phyloP scores from a whole-genome alignment of 2,113 vertebrate genomes.

The Nannobrachium achirus region DNA sequence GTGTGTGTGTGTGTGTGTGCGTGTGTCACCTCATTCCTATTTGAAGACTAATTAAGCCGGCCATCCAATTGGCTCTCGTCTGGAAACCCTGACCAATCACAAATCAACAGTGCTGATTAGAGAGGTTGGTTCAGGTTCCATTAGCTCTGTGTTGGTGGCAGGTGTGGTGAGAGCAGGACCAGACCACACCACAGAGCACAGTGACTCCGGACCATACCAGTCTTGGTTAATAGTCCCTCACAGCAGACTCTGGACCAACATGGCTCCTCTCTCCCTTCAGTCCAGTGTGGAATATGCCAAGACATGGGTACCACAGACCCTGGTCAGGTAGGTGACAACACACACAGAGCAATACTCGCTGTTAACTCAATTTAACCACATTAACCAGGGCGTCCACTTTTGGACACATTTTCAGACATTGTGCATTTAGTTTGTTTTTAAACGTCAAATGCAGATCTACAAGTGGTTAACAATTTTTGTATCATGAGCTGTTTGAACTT shows the following conservation, averaged over 20 bases:
- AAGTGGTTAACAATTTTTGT: not conserved
- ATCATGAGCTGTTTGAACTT: no score
- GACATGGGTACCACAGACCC: constrained; percentile 30
- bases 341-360: no score
- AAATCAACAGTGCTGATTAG: not conserved
- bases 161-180: not conserved
- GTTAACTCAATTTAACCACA: no score
- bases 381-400: no score
- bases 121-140: not conserved
- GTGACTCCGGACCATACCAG: not conserved
- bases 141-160: not conserved
- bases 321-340: constrained; percentile 30
- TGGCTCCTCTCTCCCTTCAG: constrained; percentile 1
- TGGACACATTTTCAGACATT: not conserved
- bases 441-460: not conserved
- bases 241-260: not conserved
- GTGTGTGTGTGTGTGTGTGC: no score
- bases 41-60: no score
- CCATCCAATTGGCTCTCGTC: not conserved
- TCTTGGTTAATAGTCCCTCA: not conserved
- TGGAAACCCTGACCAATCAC: not conserved
- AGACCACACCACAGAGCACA: not conserved
- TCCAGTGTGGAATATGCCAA: constrained; percentile 43
- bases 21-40: no score
- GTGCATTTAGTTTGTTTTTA: not conserved